Conservation (phyloP, 2,113 vertebrate species). For the Rana temporaria region DNA sequence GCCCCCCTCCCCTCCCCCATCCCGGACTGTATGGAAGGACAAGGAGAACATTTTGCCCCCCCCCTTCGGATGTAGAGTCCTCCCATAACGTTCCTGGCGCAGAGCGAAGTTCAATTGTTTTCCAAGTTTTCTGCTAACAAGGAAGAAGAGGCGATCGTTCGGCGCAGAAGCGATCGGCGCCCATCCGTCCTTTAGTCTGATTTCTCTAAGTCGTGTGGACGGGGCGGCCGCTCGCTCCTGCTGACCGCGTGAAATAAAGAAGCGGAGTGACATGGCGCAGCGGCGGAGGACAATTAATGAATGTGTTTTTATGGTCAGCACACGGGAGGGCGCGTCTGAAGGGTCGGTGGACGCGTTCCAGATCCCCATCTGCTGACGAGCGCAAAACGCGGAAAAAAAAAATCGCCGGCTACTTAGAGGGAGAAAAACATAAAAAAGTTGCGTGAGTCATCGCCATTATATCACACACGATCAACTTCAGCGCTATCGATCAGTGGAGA, state of each 20-base stretch:
- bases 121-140: too few species aligned
- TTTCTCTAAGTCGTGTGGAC: neutral
- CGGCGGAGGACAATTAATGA: constrained; percentile 49
- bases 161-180: too few species aligned
- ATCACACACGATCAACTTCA: constrained; percentile 7
- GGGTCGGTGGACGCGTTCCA: constrained; percentile 22
- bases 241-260: constrained; percentile 29
- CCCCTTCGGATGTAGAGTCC: too few species aligned
- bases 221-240: constrained; percentile 4
- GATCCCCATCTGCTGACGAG: constrained; percentile 31
- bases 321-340: constrained; percentile 1
- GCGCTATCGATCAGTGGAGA: constrained; percentile 36
- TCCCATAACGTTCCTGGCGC: too few species aligned
- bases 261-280: constrained; percentile 3
- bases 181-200: neutral
- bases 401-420: neutral
- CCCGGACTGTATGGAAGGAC: too few species aligned
- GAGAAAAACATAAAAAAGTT: constrained; percentile 44
- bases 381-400: constrained; percentile 51
- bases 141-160: too few species aligned
- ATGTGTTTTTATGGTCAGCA: constrained; percentile 43
- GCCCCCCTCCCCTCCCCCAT: too few species aligned
- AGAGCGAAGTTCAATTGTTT: too few species aligned
- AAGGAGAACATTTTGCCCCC: too few species aligned
- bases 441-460: constrained; percentile 44